Evolutionary conservation across 2,113 vertebrate species (phyloP), one percentile per base, ranked within the genome.

Genomic region (Ammodytes marinus): DNA sequence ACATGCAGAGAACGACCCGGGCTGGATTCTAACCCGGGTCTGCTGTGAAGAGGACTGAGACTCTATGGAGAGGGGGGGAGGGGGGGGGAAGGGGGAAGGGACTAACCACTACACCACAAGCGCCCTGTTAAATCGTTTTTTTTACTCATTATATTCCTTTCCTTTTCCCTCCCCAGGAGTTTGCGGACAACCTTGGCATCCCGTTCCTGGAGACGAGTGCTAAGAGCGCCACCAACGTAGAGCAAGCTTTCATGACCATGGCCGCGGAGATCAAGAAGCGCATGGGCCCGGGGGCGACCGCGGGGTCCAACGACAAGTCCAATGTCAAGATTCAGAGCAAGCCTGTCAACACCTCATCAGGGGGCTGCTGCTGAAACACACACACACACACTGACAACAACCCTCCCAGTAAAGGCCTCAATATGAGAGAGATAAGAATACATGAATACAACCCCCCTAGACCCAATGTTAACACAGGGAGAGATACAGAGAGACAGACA

Each of bases 191-290:
- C 85, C 92, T 99, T 91, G 96, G 96, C 86, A 99, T 99, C 93
- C 98, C 97, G 0, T 99, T 99, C 95, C 94, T 99, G 96, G 97
- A 99, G 96, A 97, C 97, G 83, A 99, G 98, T 88, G 98, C 98
- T 86, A 99, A 99, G 95, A 99, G 98, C 4, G 96, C 98, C 95
- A 98, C 97, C 89, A 99, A 99, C 72, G 98, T 99, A 95, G 98
- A 99, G 95, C 98, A 99, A 94, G 98, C 98, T 95, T 99, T 99
- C 96, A 99, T 99, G 98, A 99, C 97, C 80, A 99, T 99, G 98
- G 98, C 98, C 78, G 98, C 98, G 0, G 98, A 99, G 96, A 99
- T 99, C 92, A 99, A 99, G 96, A 99, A 97, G 94, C 94, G 97
- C 90, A 99, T 98, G 97, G 98, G 97, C 27, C 97, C 98, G 12